Evolutionary conservation across 1,140 invertebrate genomes (phyloP).

Genomic region (Drosophila sechellia): DNA sequence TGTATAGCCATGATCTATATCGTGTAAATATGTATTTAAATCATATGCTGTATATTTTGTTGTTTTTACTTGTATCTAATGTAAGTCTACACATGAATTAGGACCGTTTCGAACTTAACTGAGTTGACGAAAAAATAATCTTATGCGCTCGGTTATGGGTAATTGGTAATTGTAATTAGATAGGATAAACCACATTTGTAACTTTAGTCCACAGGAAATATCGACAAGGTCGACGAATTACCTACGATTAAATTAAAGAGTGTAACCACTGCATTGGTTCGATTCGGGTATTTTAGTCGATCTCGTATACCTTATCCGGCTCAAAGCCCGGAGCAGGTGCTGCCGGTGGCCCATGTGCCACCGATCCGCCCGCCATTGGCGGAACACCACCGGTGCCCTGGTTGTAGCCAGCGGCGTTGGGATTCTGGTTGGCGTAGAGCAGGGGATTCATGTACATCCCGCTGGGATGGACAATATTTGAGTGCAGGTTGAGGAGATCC

Average conservation of each 20-base stretch:
- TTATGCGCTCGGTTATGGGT: slow-evolving; percentile 32
- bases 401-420: slow-evolving; percentile 73
- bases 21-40: slow-evolving; percentile 29
- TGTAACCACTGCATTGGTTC: slow-evolving; percentile 23
- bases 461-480: slow-evolving; percentile 73
- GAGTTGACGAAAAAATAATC: slow-evolving; percentile 32
- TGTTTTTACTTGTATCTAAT: slow-evolving; percentile 47
- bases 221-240: slow-evolving; percentile 40
- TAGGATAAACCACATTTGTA: slow-evolving; percentile 42
- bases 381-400: slow-evolving; percentile 42
- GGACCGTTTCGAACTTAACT: slow-evolving; percentile 69
- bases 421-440: slow-evolving; percentile 80
- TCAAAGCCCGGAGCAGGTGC: slow-evolving; percentile 62
- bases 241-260: slow-evolving; percentile 34
- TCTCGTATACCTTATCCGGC: slow-evolving; percentile 79
- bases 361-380: slow-evolving; percentile 24
- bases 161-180: slow-evolving; percentile 27
- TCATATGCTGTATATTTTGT: slow-evolving; percentile 9
- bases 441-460: slow-evolving; percentile 84
- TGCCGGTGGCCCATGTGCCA: neutral
- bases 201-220: slow-evolving; percentile 33
- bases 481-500: slow-evolving; percentile 71
- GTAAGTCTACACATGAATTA: slow-evolving; percentile 61
- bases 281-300: slow-evolving; percentile 59
- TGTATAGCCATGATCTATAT: slow-evolving; percentile 62